Conservation (phyloP, 2,888 invertebrate genomes). For the Lycocerus yunnanus region DNA sequence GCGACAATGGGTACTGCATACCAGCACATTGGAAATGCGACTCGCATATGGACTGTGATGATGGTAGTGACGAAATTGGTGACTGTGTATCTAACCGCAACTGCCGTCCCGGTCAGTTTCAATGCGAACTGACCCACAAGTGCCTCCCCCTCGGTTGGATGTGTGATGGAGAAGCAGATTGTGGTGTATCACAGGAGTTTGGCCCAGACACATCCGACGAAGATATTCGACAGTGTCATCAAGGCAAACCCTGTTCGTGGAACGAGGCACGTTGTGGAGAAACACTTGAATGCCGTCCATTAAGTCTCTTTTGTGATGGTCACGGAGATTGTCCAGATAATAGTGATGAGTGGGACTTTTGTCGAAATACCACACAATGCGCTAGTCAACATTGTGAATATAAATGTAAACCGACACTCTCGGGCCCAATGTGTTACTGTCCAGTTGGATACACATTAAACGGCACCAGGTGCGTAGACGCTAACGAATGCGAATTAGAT, state of each 20-base stretch:
- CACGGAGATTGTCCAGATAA: conserved; percentile 68
- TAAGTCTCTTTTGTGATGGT: conserved; percentile 71
- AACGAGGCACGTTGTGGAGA: conserved; percentile 72
- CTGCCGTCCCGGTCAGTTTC: conserved; percentile 74
- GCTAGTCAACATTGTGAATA: conserved; percentile 53
- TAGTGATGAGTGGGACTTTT: conserved; percentile 75
- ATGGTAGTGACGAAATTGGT: conserved; percentile 66
- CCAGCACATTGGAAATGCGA: conserved; percentile 68
- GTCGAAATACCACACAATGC: conserved; percentile 56
- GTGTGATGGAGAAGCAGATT: conserved; percentile 79
- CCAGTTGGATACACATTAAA: conserved; percentile 67
- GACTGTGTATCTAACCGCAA: conserved; percentile 57
- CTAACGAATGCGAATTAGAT: conserved; percentile 75
- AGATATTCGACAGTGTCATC: conserved; percentile 66
- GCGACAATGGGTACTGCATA: conserved; percentile 66
- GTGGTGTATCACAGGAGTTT: conserved; percentile 62
- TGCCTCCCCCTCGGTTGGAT: conserved; percentile 78
- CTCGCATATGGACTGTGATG: conserved; percentile 65
- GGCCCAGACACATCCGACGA: conserved; percentile 70
- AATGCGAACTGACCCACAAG: conserved; percentile 69
- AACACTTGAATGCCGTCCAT: conserved; percentile 63
- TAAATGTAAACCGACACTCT: conserved; percentile 72
- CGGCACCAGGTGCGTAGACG: conserved; percentile 70
- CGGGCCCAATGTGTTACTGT: conserved; percentile 78
- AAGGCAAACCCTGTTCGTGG: conserved; percentile 66